Conservation (phyloP, 2,888 invertebrate species). For the Pantelozetes paolii region DNA sequence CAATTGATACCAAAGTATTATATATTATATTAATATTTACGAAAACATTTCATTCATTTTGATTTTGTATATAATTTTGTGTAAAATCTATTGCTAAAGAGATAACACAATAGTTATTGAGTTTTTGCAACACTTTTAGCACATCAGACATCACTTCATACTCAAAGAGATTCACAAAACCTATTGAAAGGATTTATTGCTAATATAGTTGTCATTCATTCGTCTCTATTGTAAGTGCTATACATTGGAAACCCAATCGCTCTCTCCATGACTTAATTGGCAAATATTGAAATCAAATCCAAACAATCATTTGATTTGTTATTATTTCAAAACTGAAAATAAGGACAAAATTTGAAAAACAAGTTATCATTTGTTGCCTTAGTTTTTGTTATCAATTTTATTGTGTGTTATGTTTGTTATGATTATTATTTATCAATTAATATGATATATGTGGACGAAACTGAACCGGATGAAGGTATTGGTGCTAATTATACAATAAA, state of each 20-base stretch:
- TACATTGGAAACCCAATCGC: not conserved
- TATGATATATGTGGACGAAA: constrained; percentile 86
- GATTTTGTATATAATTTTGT: constrained; percentile 9
- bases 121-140: constrained; percentile 27
- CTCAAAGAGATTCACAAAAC: not conserved
- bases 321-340: constrained; percentile 13
- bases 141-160: not conserved
- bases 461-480: constrained; percentile 72
- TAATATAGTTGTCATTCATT: constrained; percentile 7
- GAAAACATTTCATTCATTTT: not conserved
- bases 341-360: constrained; percentile 5
- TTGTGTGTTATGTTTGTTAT: constrained; percentile 6
- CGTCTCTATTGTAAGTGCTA: not conserved
- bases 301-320: not conserved
- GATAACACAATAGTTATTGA: constrained; percentile 24
- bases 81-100: not conserved
- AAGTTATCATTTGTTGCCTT: not conserved
- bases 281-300: constrained; percentile 9
- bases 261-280: constrained; percentile 25
- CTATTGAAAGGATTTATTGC: not conserved
- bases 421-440: constrained; percentile 25
- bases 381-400: no score
- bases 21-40: not conserved
- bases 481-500: not conserved
- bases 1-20: not conserved